Conservation (phyloP, 2,113 vertebrate genomes). For the Pipra filicauda region DNA sequence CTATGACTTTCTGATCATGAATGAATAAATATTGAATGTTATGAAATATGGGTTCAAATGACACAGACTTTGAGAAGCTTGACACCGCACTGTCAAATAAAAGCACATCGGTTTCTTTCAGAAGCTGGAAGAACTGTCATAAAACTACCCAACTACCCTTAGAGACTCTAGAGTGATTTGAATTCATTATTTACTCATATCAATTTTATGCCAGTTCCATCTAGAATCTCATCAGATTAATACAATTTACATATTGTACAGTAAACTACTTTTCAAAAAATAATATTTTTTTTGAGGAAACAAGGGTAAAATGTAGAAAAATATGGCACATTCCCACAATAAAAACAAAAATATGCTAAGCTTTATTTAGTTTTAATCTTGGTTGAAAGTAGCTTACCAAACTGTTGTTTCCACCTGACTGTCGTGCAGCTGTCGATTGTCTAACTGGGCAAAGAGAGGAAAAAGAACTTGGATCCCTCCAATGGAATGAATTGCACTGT, state of each 20-base stretch:
- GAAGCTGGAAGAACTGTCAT: neutral
- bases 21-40: neutral
- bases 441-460: conserved; percentile 93
- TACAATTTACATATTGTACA: neutral
- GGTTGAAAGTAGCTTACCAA: conserved; percentile 79
- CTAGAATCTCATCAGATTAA: neutral
- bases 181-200: neutral
- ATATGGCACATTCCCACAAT: neutral
- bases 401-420: conserved; percentile 90
- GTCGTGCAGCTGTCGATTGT: conserved; percentile 88
- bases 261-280: neutral
- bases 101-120: neutral
- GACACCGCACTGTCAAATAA: neutral
- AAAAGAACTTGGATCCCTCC: conserved; percentile 97
- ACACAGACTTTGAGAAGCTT: neutral
- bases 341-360: neutral
- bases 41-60: neutral
- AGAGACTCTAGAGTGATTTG: neutral
- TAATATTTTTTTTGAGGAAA: neutral
- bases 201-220: neutral
- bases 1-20: neutral
- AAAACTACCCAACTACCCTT: neutral
- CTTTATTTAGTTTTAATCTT: neutral
- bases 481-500: conserved; percentile 95
- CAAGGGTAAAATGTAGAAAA: neutral